A percentile compares a stretch with the other conserved stretches of the same genome.
Conservation (phyloP, 2,888 invertebrate genomes). For the Drosophila paranaensis region DNA sequence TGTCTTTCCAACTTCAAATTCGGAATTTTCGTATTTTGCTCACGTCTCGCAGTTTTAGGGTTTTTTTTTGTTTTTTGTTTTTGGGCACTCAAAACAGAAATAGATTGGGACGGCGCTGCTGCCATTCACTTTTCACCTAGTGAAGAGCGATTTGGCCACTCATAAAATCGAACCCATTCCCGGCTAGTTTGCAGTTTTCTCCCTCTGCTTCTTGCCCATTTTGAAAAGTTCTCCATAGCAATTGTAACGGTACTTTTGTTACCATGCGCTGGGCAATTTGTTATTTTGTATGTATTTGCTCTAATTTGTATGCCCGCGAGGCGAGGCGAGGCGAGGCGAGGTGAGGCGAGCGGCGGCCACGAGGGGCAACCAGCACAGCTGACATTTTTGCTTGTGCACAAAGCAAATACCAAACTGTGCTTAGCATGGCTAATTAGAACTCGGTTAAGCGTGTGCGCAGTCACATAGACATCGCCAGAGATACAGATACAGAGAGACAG, state of each 20-base stretch:
- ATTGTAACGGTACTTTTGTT: constrained; percentile 75
- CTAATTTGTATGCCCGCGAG: constrained; percentile 71
- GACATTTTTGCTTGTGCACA: constrained; percentile 76
- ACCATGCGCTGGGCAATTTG: constrained; percentile 74
- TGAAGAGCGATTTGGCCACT: constrained; percentile 50
- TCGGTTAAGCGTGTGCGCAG: constrained; percentile 47
- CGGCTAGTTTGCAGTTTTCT: constrained; percentile 33
- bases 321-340: constrained; percentile 17
- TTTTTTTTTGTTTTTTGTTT: neutral
- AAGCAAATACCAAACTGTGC: constrained; percentile 76
- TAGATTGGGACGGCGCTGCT: constrained; percentile 46
- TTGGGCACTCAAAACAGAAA: constrained; percentile 32
- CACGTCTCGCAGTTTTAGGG: constrained; percentile 43
- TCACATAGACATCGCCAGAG: constrained; percentile 14
- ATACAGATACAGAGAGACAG: neutral
- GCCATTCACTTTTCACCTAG: constrained; percentile 78
- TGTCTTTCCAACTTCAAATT: constrained; percentile 27
- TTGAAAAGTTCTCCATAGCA: constrained; percentile 48
- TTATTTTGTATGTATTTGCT: constrained; percentile 72
- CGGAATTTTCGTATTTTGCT: constrained; percentile 35
- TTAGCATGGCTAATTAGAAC: constrained; percentile 75
- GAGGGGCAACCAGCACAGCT: constrained; percentile 49
- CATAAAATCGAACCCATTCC: constrained; percentile 67
- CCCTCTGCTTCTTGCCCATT: constrained; percentile 4
- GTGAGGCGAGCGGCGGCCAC: neutral